Conservation (phyloP, 2,797 vertebrate genomes). For the Melanotaenia trifasciata region DNA sequence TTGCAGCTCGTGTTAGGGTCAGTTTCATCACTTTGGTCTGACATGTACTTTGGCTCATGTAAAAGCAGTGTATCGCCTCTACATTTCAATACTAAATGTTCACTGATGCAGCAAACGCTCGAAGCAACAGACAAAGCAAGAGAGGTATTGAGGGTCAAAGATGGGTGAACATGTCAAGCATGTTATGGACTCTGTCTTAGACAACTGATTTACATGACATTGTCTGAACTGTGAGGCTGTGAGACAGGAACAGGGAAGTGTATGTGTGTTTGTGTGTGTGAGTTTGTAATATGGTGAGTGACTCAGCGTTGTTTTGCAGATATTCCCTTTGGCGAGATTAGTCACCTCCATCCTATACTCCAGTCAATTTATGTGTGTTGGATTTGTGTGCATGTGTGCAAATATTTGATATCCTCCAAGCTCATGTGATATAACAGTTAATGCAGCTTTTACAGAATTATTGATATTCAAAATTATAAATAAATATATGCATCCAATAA, state of each 20-base stretch:
- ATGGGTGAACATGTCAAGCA: slow-evolving; percentile 6
- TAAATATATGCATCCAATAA: neutral
- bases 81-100: neutral
- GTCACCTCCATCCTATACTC: slow-evolving; percentile 31
- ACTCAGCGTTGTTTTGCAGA: slow-evolving; percentile 39
- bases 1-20: neutral
- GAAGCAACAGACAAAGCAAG: too few relatives aligned
- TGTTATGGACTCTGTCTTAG: neutral
- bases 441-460: slow-evolving; percentile 1
- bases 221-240: too few relatives aligned
- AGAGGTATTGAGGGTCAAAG: too few relatives aligned
- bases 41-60: neutral
- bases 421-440: slow-evolving; percentile 10
- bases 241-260: neutral
- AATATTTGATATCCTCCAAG: neutral
- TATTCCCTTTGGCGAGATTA: slow-evolving; percentile 42
- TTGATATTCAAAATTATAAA: neutral
- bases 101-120: neutral
- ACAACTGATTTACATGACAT: too few relatives aligned
- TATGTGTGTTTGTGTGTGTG: neutral
- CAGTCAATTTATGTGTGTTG: slow-evolving; percentile 12
- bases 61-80: neutral
- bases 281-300: slow-evolving; percentile 21
- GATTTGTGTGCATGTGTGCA: slow-evolving; percentile 10
- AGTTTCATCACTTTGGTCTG: neutral